phyloP scores from a whole-genome alignment of 2,797 vertebrate genomes.

The Sciurus vulgaris region DNA sequence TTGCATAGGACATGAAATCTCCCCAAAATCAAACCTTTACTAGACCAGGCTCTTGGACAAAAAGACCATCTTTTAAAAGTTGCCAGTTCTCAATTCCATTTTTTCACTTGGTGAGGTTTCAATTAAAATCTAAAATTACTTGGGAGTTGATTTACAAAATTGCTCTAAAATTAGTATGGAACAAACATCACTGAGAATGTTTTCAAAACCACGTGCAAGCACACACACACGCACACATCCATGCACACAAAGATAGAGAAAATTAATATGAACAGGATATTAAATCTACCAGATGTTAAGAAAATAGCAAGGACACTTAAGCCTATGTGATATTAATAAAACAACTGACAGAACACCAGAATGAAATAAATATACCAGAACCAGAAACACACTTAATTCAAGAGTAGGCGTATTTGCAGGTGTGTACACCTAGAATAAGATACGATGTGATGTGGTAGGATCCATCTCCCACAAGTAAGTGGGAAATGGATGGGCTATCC shows the following conservation, averaged over 20 bases:
- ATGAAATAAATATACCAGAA: not conserved
- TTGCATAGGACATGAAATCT: not conserved
- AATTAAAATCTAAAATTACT: slow-evolving; percentile 48
- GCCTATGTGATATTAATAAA: not conserved
- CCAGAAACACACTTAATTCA: not conserved
- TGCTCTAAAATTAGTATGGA: not conserved
- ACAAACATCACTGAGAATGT: not conserved
- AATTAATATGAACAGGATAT: not conserved
- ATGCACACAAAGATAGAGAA: not conserved
- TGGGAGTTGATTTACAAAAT: not conserved
- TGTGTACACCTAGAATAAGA: not conserved
- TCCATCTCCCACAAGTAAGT: not conserved
- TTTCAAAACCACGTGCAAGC: not conserved
- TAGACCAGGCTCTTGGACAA: not conserved
- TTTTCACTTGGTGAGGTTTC: not conserved
- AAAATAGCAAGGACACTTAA: slow-evolving; percentile 2
- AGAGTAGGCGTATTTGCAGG: not conserved
- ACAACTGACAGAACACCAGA: not conserved
- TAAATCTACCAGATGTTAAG: not conserved
- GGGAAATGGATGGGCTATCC: not conserved
- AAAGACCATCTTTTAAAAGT: not conserved
- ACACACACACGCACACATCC: not conserved
- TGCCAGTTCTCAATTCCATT: not conserved
- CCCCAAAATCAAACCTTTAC: not conserved
- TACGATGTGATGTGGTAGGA: not conserved